Evolutionary conservation across 2,797 vertebrate species (phyloP).

Genomic region (Adrianichthys oophorus): DNA sequence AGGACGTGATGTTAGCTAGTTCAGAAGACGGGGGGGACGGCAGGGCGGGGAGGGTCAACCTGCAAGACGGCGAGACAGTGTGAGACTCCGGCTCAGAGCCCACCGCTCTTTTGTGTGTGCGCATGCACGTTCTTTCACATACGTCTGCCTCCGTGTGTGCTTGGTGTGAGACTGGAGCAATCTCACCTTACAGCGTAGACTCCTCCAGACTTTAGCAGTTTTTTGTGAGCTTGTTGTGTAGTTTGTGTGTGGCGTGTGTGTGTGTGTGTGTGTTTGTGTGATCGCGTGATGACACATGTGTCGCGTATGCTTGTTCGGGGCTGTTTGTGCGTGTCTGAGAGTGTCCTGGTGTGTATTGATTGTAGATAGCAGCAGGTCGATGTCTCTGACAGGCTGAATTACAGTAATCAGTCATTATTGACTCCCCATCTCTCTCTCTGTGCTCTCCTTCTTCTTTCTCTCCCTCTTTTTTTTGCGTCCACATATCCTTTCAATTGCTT

Average conservation of each 20-base stretch:
- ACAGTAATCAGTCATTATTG: constrained; percentile 99
- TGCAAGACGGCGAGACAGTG: constrained; percentile 62
- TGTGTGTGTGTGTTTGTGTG: constrained; percentile 15
- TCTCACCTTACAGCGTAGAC: constrained; percentile 39
- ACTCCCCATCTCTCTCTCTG: constrained; percentile 75
- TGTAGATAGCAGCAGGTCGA: constrained; percentile 94
- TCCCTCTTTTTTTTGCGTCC: constrained; percentile 18
- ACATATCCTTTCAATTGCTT: constrained; percentile 30
- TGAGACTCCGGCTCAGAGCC: constrained; percentile 67
- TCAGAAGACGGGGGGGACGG: background rate
- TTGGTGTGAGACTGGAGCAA: constrained; percentile 17
- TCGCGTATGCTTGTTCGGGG: constrained; percentile 26
- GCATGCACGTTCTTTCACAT: constrained; percentile 9
- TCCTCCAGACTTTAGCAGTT: constrained; percentile 16
- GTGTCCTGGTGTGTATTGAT: constrained; percentile 92
- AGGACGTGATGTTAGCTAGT: constrained; percentile 37
- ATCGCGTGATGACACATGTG: constrained; percentile 27
- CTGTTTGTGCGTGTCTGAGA: constrained; percentile 62
- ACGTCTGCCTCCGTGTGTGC: constrained; percentile 10
- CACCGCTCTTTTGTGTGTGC: constrained; percentile 28
- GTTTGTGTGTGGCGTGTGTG: constrained; percentile 15
- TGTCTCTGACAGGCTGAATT: constrained; percentile 97
- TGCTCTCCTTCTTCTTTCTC: constrained; percentile 34
- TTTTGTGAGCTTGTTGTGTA: constrained; percentile 6
- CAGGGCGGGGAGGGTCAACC: background rate